These are phyloP conservation scores for Nibea albiflora DNA, from an alignment of 2,113 vertebrate genomes.

Conservation along the genomic window DNA sequence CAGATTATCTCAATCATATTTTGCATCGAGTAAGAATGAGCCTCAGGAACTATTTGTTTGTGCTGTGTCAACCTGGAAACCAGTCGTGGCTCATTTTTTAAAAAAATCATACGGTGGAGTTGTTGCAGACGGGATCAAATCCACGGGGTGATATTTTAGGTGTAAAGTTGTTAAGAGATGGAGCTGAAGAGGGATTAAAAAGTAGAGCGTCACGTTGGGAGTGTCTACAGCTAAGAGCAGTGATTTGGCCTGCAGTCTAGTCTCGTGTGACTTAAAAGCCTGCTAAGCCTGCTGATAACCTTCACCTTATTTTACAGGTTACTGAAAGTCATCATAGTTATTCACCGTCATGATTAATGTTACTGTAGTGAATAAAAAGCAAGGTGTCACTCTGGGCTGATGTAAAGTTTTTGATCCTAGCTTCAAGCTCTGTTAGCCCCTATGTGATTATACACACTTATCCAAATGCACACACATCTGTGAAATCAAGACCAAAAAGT, in stretches of 20 bases:
- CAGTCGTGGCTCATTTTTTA: not conserved
- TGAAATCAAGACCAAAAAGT: not conserved
- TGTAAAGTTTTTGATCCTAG: too few relatives aligned
- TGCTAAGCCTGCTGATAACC: slow-evolving; percentile 45
- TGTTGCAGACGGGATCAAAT: not conserved
- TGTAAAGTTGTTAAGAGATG: slow-evolving; percentile 10
- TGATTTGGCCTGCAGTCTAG: slow-evolving; percentile 37
- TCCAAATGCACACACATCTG: not conserved
- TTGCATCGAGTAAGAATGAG: not conserved
- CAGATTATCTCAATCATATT: not conserved
- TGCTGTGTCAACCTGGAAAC: not conserved
- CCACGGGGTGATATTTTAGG: slow-evolving; percentile 5
- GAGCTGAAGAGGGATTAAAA: slow-evolving; percentile 63
- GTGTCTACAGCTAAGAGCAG: slow-evolving; percentile 31
- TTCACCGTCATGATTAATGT: not conserved
- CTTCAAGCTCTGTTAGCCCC: not conserved
- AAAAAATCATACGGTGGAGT: not conserved
- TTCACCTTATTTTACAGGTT: slow-evolving; percentile 13
- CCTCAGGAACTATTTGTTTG: not conserved
- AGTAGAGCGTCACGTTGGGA: slow-evolving; percentile 44
- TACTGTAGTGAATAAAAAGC: too few relatives aligned
- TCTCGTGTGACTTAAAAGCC: slow-evolving; percentile 48
- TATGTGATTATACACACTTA: not conserved
- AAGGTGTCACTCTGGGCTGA: too few relatives aligned
- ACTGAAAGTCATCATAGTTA: slow-evolving; percentile 11